These are phyloP conservation scores for Chunga burmeisteri DNA, from an alignment of 2,113 vertebrate species.

Conservation along the genomic window DNA sequence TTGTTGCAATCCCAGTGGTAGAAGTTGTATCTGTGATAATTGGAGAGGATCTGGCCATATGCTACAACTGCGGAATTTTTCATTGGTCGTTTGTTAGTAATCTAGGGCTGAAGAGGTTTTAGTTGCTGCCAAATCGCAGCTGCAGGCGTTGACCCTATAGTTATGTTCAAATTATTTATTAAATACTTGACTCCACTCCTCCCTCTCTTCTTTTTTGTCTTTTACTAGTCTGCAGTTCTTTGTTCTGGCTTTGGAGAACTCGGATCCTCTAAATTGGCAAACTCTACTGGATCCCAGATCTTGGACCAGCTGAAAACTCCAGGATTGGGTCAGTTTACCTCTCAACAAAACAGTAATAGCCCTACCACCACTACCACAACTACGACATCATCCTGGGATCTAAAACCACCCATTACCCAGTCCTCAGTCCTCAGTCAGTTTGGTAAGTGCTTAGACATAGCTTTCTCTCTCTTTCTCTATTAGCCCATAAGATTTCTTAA, in stretches of 20 bases:
- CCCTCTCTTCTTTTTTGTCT: not conserved
- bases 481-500: not conserved
- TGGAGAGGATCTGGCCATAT: not conserved
- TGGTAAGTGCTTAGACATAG: slow-evolving; percentile 81
- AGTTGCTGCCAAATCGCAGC: not conserved
- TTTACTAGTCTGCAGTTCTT: slow-evolving; percentile 84
- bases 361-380: slow-evolving; percentile 41
- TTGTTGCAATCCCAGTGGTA: not conserved
- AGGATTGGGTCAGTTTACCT: slow-evolving; percentile 78
- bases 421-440: slow-evolving; percentile 79
- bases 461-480: not conserved
- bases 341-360: slow-evolving; percentile 71
- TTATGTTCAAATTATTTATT: not conserved
- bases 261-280: slow-evolving; percentile 78
- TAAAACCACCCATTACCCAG: slow-evolving; percentile 77
- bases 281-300: slow-evolving; percentile 79
- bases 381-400: slow-evolving; percentile 76
- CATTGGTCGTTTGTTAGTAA: not conserved
- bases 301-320: slow-evolving; percentile 84
- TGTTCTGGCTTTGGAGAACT: slow-evolving; percentile 88
- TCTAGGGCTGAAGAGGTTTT: not conserved
- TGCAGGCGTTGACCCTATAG: not conserved
- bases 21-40: not conserved
- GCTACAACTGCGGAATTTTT: not conserved
- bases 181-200: not conserved